These are phyloP conservation scores for Nomada lathburiana DNA, from an alignment of 2,888 invertebrate species.

Conservation along the genomic window DNA sequence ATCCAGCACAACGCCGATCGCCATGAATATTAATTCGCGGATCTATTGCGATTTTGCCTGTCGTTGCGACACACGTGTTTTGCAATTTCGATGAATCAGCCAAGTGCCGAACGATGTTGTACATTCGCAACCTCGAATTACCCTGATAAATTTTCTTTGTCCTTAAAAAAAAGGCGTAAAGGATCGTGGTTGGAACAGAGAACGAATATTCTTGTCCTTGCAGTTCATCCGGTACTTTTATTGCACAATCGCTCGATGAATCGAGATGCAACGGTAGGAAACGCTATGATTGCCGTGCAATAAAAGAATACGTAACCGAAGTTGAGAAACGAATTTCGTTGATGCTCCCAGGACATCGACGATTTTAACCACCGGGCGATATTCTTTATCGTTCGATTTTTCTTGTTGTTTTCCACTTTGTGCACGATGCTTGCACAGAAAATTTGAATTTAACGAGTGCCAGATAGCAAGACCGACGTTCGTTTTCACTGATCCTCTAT, in stretches of 20 bases:
- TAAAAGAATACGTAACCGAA: constrained; percentile 9
- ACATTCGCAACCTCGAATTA: constrained; percentile 10
- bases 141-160: neutral
- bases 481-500: neutral
- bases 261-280: constrained; percentile 21
- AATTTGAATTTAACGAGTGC: neutral
- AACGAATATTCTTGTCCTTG: constrained; percentile 44
- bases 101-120: neutral
- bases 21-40: constrained; percentile 36
- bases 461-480: neutral
- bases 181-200: neutral
- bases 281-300: constrained; percentile 24
- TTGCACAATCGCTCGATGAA: constrained; percentile 37
- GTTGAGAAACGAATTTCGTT: constrained; percentile 22
- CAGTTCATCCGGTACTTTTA: constrained; percentile 51
- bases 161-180: no score
- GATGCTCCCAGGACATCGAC: neutral
- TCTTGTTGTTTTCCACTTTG: neutral
- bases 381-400: neutral
- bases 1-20: neutral
- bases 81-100: constrained; percentile 44
- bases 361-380: neutral
- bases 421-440: neutral
- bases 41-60: constrained; percentile 7
- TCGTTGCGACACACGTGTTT: constrained; percentile 23